Evolutionary conservation across 1,140 invertebrate species (phyloP), one percentile per base, ranked within the genome.

Genomic region (Tachypleus tridentatus): DNA sequence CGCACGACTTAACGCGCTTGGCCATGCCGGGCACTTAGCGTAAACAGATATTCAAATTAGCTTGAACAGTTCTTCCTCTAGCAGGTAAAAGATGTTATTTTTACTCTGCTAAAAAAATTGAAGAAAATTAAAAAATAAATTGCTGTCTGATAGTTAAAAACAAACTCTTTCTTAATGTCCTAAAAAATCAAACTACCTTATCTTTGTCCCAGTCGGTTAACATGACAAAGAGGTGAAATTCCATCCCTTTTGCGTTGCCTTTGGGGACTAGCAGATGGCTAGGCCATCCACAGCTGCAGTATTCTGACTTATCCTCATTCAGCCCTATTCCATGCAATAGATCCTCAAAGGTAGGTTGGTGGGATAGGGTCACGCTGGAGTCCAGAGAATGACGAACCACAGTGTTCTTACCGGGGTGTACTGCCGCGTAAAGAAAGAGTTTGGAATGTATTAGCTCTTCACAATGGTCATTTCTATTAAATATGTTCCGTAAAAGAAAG

Each of bases 261-360:
- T 67, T 67, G 10, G 65, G 65, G 3, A 67, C 49, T 3, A 67
- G 50, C 4, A 67, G 62, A 47, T 67, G 65, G 29, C 63, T 58
- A 8, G 65, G 65, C 65, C 65, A 67, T 67, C 65, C 65, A 11
- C 65, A 67, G 61, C 65, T 67, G 58, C 65, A 67, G 52, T 64
- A 62, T 52, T 67, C 66, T 57, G 70, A 58, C 0, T 9, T 47
- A 4, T 50, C 58, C 4, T 51, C 49, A 53, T 54, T 58, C 0
- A 51, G 49, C 4, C 63, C 64, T 52, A 64, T 53, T 6, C 66
- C 63, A 8, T 62, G 53, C 47, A 64, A 60, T 10, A 67, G 29
- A 5, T 67, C 63, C 4, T 10, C 52, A 8, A 64, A 11, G 5
- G 60, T 62, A n/a, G 49, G 8, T 53, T 61, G 54, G 4, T 61